Conservation (phyloP, 2,888 invertebrate genomes). For the Lithophane leautieri region DNA sequence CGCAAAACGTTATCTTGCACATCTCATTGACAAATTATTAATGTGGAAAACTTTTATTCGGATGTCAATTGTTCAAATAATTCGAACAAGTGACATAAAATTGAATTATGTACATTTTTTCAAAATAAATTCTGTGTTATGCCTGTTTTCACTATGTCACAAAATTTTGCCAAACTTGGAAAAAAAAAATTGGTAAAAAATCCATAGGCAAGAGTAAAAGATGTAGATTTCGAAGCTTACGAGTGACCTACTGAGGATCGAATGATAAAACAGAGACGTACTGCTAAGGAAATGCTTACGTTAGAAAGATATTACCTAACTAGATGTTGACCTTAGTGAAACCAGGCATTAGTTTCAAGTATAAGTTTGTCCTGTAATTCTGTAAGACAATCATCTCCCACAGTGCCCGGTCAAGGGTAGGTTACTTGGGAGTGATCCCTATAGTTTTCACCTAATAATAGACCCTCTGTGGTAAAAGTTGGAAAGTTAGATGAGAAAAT, state of each 20-base stretch:
- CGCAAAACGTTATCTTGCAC: neutral
- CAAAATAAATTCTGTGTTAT: neutral
- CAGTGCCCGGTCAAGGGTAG: conserved; percentile 6
- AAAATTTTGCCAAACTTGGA: too few relatives aligned
- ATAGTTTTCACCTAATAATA: conserved; percentile 38
- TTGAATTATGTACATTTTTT: too few relatives aligned
- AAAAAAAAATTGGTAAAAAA: too few relatives aligned
- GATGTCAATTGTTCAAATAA: too few relatives aligned
- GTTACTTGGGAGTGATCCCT: conserved; percentile 39
- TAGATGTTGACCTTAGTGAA: neutral
- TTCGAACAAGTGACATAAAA: too few relatives aligned
- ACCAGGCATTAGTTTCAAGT: neutral
- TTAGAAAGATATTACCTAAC: neutral
- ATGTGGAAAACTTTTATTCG: neutral
- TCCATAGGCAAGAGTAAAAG: too few relatives aligned
- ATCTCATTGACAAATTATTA: neutral
- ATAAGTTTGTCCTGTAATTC: conserved; percentile 9
- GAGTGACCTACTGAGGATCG: too few relatives aligned
- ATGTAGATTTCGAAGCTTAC: too few relatives aligned
- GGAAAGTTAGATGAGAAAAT: conserved; percentile 29
- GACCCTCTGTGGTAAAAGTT: conserved; percentile 25
- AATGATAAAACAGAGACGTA: neutral
- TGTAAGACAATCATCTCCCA: conserved; percentile 15
- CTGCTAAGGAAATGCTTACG: neutral
- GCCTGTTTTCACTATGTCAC: too few relatives aligned